Evolutionary conservation across 2,888 invertebrate species (phyloP).

Genomic region (Trachelus tabidus): DNA sequence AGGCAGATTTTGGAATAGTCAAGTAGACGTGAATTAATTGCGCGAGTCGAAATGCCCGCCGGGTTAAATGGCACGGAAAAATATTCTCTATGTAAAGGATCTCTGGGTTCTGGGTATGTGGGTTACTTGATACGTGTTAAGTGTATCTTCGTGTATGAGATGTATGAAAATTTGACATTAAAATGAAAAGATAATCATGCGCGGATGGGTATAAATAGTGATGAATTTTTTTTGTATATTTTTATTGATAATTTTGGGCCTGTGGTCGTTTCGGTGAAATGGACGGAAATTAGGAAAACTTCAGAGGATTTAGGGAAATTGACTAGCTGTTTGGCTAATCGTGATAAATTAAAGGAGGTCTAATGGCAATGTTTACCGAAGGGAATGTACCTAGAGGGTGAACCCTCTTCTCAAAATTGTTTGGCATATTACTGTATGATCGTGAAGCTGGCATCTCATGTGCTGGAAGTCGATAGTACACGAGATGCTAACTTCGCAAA

Average conservation of each 20-base stretch:
- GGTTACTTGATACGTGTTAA: neutral
- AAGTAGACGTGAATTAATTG: conserved; percentile 34
- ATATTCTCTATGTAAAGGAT: neutral
- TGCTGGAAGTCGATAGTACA: no score
- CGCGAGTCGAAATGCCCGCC: neutral
- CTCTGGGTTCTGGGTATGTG: neutral
- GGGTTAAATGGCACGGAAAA: neutral
- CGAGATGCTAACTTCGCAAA: no score
- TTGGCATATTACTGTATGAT: neutral
- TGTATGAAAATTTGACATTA: neutral
- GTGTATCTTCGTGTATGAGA: neutral
- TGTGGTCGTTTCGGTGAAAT: neutral
- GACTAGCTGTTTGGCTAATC: neutral
- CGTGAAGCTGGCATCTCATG: no score
- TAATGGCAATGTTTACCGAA: neutral
- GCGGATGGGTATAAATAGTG: neutral
- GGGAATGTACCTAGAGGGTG: neutral
- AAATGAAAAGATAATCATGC: neutral
- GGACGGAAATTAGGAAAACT: neutral
- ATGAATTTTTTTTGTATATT: neutral
- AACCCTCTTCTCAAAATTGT: neutral
- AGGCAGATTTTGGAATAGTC: conserved; percentile 20
- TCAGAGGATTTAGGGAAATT: neutral
- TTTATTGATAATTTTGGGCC: neutral
- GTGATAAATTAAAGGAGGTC: neutral